Evolutionary conservation across 37 sponge, comb jelly and placozoan genomes (phyloP), one percentile per base, ranked within the genome.

Genomic region (Geodia barretti): DNA sequence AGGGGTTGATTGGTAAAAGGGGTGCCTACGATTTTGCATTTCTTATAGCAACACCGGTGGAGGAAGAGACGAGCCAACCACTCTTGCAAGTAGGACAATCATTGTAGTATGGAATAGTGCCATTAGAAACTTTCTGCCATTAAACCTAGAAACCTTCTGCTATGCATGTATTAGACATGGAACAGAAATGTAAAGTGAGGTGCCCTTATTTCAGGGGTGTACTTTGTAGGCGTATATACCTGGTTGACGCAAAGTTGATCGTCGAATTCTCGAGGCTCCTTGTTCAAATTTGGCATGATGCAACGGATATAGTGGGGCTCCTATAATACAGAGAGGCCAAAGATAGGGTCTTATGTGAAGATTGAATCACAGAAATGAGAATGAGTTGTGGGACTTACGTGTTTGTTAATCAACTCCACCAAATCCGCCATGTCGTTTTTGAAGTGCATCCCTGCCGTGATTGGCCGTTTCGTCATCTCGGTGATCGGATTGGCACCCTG

Each of bases 291-390:
- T 1, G 92, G 92, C 89, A 89, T 88, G 67, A 92, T 79, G 62
- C 92, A 92, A 1, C 89, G 76, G 32, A 92, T 78, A 39, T 88
- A 92, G 81, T 88, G 85, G 28, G 92, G 88, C 67, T 86, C 79
- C 90, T 89, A 72, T 54, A 33, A 62, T 2, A 31, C 62, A 76
- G 32, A n/a, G n/a, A 38, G 1, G 25, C n/a, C 54, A 39, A 72
- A 9, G n/a, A 14, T 67, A 28, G 11, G 29, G 24, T 26, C 14
- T 67, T 25, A 67, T 20, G 14, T 14, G 25, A 67, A 19, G 25
- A 25, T 25, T 70, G 38, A 31, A 70, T 24, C 24, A 17, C 24
- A 3, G 2, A 11, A 35, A n/a, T n/a, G n/a, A n/a, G n/a, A n/a
- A n/a, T n/a, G n/a, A n/a, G 17, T 60, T 47, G 54, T 17, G 11